Base-by-base conservation (phyloP, 2,797 vertebrate species). In the Stomatorhinus walkeri region DNA sequence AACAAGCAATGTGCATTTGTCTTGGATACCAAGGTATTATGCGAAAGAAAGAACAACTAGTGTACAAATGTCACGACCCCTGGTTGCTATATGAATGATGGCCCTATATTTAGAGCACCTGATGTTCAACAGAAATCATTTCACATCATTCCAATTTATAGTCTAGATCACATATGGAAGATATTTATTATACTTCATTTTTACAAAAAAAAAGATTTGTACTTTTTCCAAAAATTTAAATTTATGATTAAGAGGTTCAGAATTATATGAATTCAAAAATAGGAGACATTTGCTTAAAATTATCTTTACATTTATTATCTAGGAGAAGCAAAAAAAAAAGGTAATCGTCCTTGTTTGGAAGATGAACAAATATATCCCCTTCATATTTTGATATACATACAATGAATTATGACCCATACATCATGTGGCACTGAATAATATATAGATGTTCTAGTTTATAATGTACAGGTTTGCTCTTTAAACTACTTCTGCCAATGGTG, bases 151-250 rank as follows among this genome's bases (percentile, higher is more conserved):
- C 88, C 85, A n/a, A 72, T 88, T 51, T 88, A 79, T 72, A 19
- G 32, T 56, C 16, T 87, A 87, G 36, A 22, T 88, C 59, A 87
- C 32, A 85, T 24, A 64, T 84, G 72, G 28, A 85, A 49, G 56
- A 68, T 88, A 87, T 89, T 85, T 86, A 88, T 68, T 83, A 76
- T 72, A 90, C 87, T 90, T 90, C 87, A 89, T 79, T 87, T 90
- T 87, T 87, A 48, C 52, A 89, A 59, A 90, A 72, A 48, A 89
- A 3, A 84, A 24, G 40, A 84, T 61, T 84, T 84, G 76, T 79
- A 88, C 76, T 43, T 88, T 54, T 76, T 88, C 61, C 6, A 88
- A 88, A 56, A 81, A 46, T 22, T 10, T 4, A 1, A 81, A 81
- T 81, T 81, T 22, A 81, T 46, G 19, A 46, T 46, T 46, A 22